Conservation (phyloP, 2,797 vertebrate genomes). For the Podargus strigoides region DNA sequence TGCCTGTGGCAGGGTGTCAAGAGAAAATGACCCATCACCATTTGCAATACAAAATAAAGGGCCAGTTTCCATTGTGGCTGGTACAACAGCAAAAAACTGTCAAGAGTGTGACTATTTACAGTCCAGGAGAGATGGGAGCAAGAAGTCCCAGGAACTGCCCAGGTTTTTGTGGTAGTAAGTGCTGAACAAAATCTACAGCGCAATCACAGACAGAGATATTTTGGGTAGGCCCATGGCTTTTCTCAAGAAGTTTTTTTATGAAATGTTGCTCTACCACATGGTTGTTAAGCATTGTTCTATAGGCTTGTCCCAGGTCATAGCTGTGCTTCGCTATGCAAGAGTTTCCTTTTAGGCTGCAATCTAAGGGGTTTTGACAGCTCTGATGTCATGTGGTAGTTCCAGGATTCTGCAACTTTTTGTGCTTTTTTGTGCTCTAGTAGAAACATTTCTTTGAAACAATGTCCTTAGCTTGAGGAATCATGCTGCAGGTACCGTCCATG, state of each 20-base stretch:
- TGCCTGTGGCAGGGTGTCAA: fast-evolving
- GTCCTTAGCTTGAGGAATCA: background rate
- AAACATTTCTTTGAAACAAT: background rate
- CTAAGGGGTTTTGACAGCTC: background rate
- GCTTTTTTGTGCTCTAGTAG: background rate
- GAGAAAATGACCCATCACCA: background rate
- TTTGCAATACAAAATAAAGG: background rate
- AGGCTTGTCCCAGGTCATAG: background rate
- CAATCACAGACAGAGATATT: background rate
- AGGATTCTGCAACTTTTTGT: background rate
- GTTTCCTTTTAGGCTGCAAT: background rate
- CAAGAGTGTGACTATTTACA: background rate
- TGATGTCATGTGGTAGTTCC: background rate
- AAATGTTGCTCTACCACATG: background rate
- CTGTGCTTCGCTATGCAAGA: fast-evolving
- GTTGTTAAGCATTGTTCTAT: background rate
- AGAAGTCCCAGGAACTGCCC: background rate
- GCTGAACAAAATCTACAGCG: background rate
- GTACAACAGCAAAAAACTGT: background rate
- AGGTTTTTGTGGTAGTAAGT: background rate
- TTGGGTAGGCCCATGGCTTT: background rate
- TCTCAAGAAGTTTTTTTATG: background rate
- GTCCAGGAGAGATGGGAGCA: background rate
- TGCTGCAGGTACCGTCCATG: background rate
- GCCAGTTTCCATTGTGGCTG: fast-evolving